A percentile compares a stretch with the other conserved stretches of the same genome.
These are phyloP conservation scores for Phainopepla nitens DNA, from an alignment of 2,113 vertebrate species.

Conservation along the genomic window DNA sequence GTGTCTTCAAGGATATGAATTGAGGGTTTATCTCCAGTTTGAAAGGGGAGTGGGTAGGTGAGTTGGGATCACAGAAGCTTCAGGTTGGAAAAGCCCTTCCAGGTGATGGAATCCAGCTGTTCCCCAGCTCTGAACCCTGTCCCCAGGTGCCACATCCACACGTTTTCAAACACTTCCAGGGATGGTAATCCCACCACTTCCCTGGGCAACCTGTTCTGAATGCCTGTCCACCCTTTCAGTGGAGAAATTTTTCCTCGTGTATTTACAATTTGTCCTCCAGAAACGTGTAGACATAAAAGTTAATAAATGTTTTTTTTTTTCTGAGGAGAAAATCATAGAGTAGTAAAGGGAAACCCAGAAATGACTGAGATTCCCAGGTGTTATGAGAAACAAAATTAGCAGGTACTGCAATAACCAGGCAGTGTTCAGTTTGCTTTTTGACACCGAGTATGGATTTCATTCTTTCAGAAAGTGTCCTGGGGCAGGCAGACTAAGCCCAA, in stretches of 20 bases:
- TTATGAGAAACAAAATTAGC: not conserved
- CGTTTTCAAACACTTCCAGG: accelerated
- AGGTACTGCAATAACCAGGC: not conserved
- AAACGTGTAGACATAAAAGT: not conserved
- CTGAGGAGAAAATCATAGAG: not conserved
- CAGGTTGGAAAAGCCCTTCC: not conserved
- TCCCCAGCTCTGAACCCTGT: not conserved
- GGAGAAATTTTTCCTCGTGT: accelerated
- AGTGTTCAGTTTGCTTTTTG: not conserved
- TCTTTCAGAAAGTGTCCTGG: not conserved
- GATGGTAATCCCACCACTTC: not conserved
- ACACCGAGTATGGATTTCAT: not conserved
- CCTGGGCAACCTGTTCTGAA: too few species aligned
- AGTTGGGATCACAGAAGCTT: not conserved
- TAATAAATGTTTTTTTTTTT: not conserved
- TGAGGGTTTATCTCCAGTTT: not conserved
- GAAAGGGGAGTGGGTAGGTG: not conserved
- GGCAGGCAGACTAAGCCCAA: not conserved
- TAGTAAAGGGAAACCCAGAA: not conserved
- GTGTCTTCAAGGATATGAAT: accelerated
- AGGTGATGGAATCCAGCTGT: not conserved
- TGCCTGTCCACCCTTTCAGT: not conserved
- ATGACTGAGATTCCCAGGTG: not conserved
- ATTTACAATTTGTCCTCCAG: not conserved
- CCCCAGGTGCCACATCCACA: not conserved